A percentile compares a stretch with the other conserved stretches of the same genome.
Evolutionary conservation across 2,113 vertebrate genomes (phyloP).

Genomic region (Rhegmatorhina hoffmannsi): DNA sequence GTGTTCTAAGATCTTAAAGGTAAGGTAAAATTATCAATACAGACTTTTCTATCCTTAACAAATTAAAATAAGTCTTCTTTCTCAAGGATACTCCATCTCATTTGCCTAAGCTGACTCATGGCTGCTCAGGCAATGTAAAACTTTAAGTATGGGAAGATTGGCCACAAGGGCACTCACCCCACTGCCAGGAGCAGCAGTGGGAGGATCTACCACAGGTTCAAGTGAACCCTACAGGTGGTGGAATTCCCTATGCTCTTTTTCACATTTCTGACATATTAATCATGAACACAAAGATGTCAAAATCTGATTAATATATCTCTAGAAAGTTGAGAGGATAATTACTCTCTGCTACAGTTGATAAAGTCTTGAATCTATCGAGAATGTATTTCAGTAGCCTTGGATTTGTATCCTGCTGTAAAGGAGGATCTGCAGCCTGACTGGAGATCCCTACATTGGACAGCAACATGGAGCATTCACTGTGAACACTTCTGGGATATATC

Average conservation of each 20-base stretch:
- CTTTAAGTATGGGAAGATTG: background rate
- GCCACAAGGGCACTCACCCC: background rate
- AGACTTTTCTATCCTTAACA: background rate
- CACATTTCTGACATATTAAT: background rate
- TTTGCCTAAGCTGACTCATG: background rate
- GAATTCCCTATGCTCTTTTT: background rate
- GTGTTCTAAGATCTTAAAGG: background rate
- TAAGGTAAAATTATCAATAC: background rate
- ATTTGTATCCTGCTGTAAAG: background rate
- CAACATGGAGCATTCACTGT: background rate
- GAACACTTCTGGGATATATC: background rate
- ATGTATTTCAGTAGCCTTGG: background rate
- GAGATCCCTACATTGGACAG: background rate
- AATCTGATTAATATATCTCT: background rate
- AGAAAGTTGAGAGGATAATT: background rate
- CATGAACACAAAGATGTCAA: background rate
- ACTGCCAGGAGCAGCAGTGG: background rate
- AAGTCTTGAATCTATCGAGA: background rate
- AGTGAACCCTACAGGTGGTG: background rate
- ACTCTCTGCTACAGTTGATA: background rate
- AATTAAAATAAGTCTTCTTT: background rate
- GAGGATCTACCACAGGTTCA: background rate
- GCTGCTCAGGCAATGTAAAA: background rate
- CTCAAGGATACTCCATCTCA: fast-evolving
- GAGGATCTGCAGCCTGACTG: background rate